Base-by-base conservation (phyloP, 2,888 invertebrate species). In the Hydraecia micacea region DNA sequence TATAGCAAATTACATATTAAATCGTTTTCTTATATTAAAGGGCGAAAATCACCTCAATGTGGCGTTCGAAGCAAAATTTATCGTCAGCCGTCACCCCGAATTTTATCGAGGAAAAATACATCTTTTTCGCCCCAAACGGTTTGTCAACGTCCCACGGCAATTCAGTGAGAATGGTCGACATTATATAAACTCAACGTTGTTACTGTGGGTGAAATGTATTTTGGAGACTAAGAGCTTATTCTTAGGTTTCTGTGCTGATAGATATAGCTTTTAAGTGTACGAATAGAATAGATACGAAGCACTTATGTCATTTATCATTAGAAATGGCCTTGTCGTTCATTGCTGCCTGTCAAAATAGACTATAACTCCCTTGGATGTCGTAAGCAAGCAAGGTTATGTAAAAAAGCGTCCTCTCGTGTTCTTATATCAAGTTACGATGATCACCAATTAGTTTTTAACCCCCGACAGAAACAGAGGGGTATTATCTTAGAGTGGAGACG, bases 71-170 rank as follows among this genome's bases (percentile, higher is more conserved):
- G 83, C 55, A 66, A 90, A 91, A 92, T 92, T 92, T 92, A 92
- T 92, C 81, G 92, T 85, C 75, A 8, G 21, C 70, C 85, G 91
- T 92, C 92, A 91, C 86, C 87, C 83, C 93, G 92, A 95, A 95
- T 95, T 95, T 95, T 95, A 95, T 95, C 95, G 95, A 90, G 90
- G 93, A 92, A 92, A 95, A 95, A 95, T 95, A 95, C 95, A 95
- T 95, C 94, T 95, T 95, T 95, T 94, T 95, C 94, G 93, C 94
- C 92, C 93, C 87, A 80, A 91, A 89, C 93, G 92, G 93, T 96
- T 96, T 95, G 95, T 96, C 96, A 96, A 95, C 91, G 96, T 96
- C 96, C 88, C 75, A 74, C 84, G 91, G 92, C 94, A 94, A 95
- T 95, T 94, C 93, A 87, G 90, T 83, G 81, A 91, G 91, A 96